A percentile compares a stretch with the other conserved stretches of the same genome.
These are phyloP conservation scores for Tupiocoris notatus DNA, from an alignment of 2,888 invertebrate species.

Conservation along the genomic window DNA sequence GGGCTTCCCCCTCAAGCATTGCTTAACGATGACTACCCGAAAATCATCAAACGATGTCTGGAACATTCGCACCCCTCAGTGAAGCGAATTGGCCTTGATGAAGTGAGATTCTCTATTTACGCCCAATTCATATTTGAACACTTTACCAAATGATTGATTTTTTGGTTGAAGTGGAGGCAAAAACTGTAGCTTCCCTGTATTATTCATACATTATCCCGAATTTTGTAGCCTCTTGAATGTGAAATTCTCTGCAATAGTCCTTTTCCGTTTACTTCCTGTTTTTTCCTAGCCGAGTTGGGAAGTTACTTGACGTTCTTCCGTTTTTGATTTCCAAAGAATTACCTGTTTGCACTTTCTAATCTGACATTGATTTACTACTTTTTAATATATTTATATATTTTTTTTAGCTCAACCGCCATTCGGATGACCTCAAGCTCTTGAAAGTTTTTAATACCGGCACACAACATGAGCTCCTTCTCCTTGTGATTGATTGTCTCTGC, in stretches of 20 bases:
- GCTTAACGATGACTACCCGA: not conserved
- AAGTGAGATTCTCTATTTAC: no score
- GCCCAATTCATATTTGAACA: no score
- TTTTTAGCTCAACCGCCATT: constrained; percentile 7
- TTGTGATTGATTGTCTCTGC: constrained; percentile 28
- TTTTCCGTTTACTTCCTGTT: no score
- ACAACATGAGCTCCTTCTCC: not conserved
- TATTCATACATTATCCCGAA: no score
- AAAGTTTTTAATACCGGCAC: not conserved
- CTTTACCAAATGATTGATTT: no score
- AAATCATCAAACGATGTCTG: not conserved
- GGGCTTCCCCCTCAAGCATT: constrained; percentile 56
- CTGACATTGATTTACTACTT: not conserved
- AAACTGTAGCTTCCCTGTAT: no score
- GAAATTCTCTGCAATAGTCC: no score
- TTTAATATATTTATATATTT: not conserved
- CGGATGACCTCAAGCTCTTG: not conserved
- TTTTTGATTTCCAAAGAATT: no score
- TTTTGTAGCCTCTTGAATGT: no score
- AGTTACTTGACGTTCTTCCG: no score
- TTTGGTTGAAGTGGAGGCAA: no score
- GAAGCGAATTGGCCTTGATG: constrained; percentile 13
- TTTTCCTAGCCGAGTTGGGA: no score
- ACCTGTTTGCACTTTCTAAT: not conserved
- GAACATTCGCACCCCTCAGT: constrained; percentile 13